phyloP scores from a whole-genome alignment of 1,140 invertebrate species.

The Popillia japonica region DNA sequence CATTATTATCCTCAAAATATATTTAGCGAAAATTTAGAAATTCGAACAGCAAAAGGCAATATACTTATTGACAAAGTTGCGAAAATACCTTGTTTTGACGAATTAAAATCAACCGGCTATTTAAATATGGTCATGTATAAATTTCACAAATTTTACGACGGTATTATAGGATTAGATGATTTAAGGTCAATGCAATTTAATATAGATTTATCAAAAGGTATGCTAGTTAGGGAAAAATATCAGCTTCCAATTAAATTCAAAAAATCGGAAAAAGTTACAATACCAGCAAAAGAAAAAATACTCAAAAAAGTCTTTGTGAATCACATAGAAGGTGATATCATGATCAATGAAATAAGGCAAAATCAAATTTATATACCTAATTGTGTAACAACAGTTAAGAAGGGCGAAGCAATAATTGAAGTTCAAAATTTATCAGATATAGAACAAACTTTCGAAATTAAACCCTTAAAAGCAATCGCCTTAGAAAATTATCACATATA shows the following conservation, averaged over 20 bases:
- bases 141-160: conserved; percentile 24
- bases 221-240: background rate
- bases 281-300: background rate
- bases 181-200: conserved; percentile 17
- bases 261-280: conserved; percentile 4
- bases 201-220: background rate
- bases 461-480: background rate
- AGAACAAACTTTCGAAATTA: conserved; percentile 4
- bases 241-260: background rate
- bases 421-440: conserved; percentile 13
- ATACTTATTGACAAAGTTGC: conserved; percentile 16
- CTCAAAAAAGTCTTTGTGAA: background rate
- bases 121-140: conserved; percentile 19
- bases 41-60: conserved; percentile 30
- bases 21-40: conserved; percentile 5
- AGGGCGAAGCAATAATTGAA: conserved; percentile 15
- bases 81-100: background rate
- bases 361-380: background rate
- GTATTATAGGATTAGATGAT: conserved; percentile 27
- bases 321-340: background rate
- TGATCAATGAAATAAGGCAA: background rate
- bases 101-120: conserved; percentile 11
- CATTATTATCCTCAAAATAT: conserved; percentile 17
- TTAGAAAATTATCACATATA: conserved; percentile 33
- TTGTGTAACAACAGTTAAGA: conserved; percentile 18